Evolutionary conservation across 2,113 vertebrate species (phyloP).

Genomic region (Grammomys surdaster): DNA sequence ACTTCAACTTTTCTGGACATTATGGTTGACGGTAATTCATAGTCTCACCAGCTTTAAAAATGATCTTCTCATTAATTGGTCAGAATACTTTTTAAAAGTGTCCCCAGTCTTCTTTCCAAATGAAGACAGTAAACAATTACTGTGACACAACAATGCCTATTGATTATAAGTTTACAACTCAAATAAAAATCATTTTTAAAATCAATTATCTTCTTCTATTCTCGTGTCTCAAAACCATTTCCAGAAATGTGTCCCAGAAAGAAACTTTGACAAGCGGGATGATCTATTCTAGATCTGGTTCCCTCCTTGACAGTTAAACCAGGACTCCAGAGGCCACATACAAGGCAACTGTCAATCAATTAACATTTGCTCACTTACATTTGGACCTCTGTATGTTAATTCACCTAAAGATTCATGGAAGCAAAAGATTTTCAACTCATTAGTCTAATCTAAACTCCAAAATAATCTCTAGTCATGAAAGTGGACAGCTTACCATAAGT

Average conservation of each 20-base stretch:
- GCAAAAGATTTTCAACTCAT: constrained; percentile 21
- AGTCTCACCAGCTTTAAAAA: constrained; percentile 21
- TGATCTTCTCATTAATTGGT: constrained; percentile 40
- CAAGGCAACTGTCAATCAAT: constrained; percentile 12
- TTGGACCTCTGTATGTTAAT: background rate
- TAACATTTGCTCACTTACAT: background rate
- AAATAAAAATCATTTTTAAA: constrained; percentile 45
- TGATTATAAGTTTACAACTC: constrained; percentile 59
- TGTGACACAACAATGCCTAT: background rate
- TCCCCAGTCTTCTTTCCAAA: constrained; percentile 16
- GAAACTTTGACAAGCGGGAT: constrained; percentile 21
- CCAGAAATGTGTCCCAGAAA: constrained; percentile 28
- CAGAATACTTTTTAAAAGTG: constrained; percentile 43
- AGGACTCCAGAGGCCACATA: background rate
- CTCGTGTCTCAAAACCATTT: constrained; percentile 54
- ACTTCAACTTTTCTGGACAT: background rate
- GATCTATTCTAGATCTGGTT: background rate
- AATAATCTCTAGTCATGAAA: constrained; percentile 13
- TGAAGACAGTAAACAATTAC: constrained; percentile 54
- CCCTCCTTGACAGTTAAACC: constrained; percentile 26
- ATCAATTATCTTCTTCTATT: background rate
- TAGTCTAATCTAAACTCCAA: constrained; percentile 66
- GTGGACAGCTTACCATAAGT: constrained; percentile 51
- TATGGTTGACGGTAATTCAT: constrained; percentile 8
- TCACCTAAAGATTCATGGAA: background rate